These are phyloP conservation scores for Orthosia cruda DNA, from an alignment of 2,888 invertebrate species.

Conservation along the genomic window DNA sequence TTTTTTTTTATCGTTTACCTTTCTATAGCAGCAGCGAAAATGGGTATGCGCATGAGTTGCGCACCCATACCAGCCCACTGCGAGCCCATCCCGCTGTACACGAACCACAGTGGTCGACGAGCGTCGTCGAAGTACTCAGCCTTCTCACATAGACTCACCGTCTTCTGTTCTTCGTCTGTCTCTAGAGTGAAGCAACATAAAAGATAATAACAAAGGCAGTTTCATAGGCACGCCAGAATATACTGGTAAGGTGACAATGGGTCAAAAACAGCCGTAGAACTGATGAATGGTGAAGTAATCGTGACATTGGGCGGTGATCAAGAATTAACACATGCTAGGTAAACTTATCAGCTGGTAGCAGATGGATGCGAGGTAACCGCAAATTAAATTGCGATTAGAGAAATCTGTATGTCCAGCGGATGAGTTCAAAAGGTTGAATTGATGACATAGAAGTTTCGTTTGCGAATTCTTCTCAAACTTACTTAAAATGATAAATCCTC, in stretches of 20 bases:
- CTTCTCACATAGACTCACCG: slow-evolving; percentile 73
- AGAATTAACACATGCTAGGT: not conserved
- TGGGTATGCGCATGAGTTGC: slow-evolving; percentile 92
- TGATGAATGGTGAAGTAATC: not conserved
- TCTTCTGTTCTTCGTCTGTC: slow-evolving; percentile 76
- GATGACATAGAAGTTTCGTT: not conserved
- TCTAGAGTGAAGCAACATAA: slow-evolving; percentile 62
- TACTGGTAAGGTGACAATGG: not conserved
- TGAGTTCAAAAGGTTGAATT: not conserved
- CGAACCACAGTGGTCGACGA: slow-evolving; percentile 92
- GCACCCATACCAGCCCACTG: slow-evolving; percentile 94
- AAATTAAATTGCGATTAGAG: not conserved
- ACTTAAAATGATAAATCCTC: slow-evolving; percentile 83
- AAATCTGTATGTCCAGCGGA: not conserved
- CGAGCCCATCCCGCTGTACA: slow-evolving; percentile 95
- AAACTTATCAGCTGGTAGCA: not conserved
- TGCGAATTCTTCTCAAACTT: slow-evolving; percentile 5
- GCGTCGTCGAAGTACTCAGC: slow-evolving; percentile 77
- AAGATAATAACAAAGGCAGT: not conserved
- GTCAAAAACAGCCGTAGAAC: not conserved
- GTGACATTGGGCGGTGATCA: not conserved
- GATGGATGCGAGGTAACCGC: not conserved
- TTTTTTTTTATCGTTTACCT: slow-evolving; percentile 77
- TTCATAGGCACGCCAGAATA: not conserved
- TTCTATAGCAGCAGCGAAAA: slow-evolving; percentile 91